phyloP scores from a whole-genome alignment of 2,888 invertebrate species.

The Mamestra brassicae region DNA sequence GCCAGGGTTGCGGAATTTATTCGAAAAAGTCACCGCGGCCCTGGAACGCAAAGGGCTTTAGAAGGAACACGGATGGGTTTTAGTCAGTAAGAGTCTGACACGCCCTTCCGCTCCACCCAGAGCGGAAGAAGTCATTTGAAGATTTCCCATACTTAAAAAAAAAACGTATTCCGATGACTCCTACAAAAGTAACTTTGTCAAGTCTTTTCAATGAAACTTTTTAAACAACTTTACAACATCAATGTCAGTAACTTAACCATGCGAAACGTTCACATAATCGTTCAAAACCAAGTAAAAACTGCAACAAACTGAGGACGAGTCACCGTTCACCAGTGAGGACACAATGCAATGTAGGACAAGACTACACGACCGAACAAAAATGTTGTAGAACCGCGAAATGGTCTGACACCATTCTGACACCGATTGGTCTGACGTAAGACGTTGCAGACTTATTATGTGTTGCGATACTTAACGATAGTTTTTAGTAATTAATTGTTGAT shows the following conservation, averaged over 20 bases:
- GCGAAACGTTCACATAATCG: slow-evolving; percentile 16
- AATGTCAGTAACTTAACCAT: neutral
- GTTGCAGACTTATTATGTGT: slow-evolving; percentile 53
- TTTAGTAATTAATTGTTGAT: slow-evolving; percentile 36
- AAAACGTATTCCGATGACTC: no score
- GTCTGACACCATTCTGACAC: slow-evolving; percentile 60
- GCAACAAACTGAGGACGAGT: slow-evolving; percentile 35
- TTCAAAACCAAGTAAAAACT: slow-evolving; percentile 29
- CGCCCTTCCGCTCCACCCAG: no score
- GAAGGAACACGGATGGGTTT: no score
- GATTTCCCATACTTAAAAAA: no score
- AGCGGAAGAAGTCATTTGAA: no score
- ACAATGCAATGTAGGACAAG: slow-evolving; percentile 47
- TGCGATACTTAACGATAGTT: slow-evolving; percentile 29
- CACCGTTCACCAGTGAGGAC: slow-evolving; percentile 43
- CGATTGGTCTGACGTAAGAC: slow-evolving; percentile 58
- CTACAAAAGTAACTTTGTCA: no score
- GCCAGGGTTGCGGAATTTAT: no score
- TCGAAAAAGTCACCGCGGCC: no score
- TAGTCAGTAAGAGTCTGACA: no score
- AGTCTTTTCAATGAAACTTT: neutral
- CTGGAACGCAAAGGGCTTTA: no score
- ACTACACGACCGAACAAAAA: slow-evolving; percentile 15
- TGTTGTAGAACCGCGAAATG: slow-evolving; percentile 61
- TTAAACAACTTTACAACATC: neutral